Percentiles rank a stretch among this genome's conserved stretches.
These are phyloP conservation scores for Dryoscopus gambensis DNA, from an alignment of 2,113 vertebrate genomes.

Conservation along the genomic window DNA sequence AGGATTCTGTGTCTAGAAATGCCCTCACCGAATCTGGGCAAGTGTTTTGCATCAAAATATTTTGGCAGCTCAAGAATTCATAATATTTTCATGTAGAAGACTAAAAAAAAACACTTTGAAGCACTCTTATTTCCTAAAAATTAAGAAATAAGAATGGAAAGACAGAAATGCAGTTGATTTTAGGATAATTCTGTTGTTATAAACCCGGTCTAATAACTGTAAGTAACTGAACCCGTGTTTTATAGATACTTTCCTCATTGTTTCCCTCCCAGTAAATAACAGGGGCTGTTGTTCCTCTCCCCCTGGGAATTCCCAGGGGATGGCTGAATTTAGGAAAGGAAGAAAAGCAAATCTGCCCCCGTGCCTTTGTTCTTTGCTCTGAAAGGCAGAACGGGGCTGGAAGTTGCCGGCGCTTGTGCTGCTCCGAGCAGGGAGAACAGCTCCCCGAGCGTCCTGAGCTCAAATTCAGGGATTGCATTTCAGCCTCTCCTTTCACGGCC, in stretches of 20 bases:
- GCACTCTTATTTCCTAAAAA: neutral
- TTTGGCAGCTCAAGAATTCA: neutral
- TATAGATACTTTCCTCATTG: fast-evolving
- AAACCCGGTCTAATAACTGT: neutral
- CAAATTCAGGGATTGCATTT: constrained; percentile 4
- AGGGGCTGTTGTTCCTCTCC: fast-evolving
- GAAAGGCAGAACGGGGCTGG: neutral
- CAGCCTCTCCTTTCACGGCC: constrained; percentile 1
- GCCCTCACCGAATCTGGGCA: neutral
- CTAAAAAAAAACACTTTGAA: neutral
- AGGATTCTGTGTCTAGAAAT: neutral
- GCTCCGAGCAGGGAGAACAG: neutral
- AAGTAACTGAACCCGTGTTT: neutral
- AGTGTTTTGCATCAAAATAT: neutral
- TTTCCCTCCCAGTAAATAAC: neutral
- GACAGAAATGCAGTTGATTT: neutral
- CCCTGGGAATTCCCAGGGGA: neutral
- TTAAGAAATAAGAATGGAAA: neutral
- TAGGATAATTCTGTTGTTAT: neutral
- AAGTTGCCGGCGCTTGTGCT: neutral
- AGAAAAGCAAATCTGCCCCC: neutral
- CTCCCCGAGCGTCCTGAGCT: neutral
- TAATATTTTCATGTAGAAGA: neutral
- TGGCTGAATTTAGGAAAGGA: neutral
- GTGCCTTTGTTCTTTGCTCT: constrained; percentile 1